These are phyloP conservation scores for Trichacis sp. DNA, from an alignment of 2,888 invertebrate genomes.

Conservation along the genomic window DNA sequence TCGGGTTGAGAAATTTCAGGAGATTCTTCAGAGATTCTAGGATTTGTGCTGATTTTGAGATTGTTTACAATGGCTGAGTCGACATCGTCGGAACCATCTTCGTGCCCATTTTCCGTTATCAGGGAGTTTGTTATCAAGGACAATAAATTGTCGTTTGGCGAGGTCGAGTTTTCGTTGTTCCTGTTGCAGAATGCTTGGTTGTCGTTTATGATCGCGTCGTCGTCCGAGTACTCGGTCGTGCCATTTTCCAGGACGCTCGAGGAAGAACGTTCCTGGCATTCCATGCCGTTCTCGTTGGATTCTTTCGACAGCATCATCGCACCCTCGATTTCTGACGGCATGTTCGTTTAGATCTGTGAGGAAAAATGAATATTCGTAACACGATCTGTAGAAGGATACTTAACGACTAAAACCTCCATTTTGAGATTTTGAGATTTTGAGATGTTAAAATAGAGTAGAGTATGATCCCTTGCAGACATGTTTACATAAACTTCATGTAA, in stretches of 20 bases:
- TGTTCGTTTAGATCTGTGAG: constrained; percentile 46
- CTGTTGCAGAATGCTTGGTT: constrained; percentile 22
- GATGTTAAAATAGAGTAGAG: too few relatives aligned
- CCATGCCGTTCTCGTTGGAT: constrained; percentile 46
- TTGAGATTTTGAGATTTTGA: too few relatives aligned
- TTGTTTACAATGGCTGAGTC: constrained; percentile 27
- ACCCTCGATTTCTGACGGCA: constrained; percentile 56
- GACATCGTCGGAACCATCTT: constrained; percentile 9
- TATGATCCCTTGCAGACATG: too few relatives aligned
- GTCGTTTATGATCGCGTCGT: constrained; percentile 19
- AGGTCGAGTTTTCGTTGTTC: constrained; percentile 18
- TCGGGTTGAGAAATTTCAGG: background rate
- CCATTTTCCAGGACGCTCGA: constrained; percentile 35
- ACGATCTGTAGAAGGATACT: too few relatives aligned
- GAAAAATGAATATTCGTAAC: background rate
- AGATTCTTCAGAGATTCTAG: background rate
- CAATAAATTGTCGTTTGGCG: constrained; percentile 16
- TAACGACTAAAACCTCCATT: too few relatives aligned
- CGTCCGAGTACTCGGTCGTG: constrained; percentile 43
- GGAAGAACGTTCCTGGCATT: constrained; percentile 44
- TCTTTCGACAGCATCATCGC: constrained; percentile 50
- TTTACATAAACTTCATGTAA: too few relatives aligned
- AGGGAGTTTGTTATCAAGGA: background rate
- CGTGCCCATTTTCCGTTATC: constrained; percentile 37
- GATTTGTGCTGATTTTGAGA: constrained; percentile 28